A percentile compares a stretch with the other conserved stretches of the same genome.
phyloP scores from a whole-genome alignment of 2,797 vertebrate genomes.

The Amblyopsis hoosieri region DNA sequence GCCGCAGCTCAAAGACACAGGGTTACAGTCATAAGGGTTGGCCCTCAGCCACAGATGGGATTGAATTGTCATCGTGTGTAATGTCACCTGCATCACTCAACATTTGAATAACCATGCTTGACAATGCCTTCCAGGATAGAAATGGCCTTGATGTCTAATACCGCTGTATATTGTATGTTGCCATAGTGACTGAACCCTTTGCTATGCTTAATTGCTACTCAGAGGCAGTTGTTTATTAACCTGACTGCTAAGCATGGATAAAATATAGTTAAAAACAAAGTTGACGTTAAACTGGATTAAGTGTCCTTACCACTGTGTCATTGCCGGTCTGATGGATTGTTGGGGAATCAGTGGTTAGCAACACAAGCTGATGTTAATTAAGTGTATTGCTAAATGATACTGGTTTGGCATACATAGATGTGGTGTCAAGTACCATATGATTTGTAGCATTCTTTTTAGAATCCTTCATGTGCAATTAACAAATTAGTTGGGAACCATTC shows the following conservation, averaged over 20 bases:
- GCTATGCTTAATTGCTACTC: slow-evolving; percentile 33
- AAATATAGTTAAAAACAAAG: slow-evolving; percentile 24
- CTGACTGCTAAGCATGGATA: slow-evolving; percentile 17
- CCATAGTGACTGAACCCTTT: slow-evolving; percentile 1
- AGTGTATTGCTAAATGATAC: background rate
- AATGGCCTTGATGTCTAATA: slow-evolving; percentile 57
- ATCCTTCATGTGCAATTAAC: slow-evolving; percentile 13
- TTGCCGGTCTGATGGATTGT: slow-evolving; percentile 2
- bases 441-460: slow-evolving; percentile 1
- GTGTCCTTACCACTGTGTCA: slow-evolving; percentile 7
- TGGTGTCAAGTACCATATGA: background rate
- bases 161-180: slow-evolving; percentile 40
- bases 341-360: slow-evolving; percentile 20
- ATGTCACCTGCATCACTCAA: slow-evolving; percentile 74
- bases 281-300: background rate
- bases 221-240: slow-evolving; percentile 23
- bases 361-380: background rate
- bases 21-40: slow-evolving; percentile 50
- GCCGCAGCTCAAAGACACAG: slow-evolving; percentile 60
- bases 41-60: slow-evolving; percentile 64
- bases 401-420: slow-evolving; percentile 7
- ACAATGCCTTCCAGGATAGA: slow-evolving; percentile 62
- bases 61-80: slow-evolving; percentile 77
- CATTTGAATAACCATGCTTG: slow-evolving; percentile 73
- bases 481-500: slow-evolving; percentile 27